phyloP scores from a whole-genome alignment of 2,888 invertebrate genomes.

The Malthinus seriepunctatus region DNA sequence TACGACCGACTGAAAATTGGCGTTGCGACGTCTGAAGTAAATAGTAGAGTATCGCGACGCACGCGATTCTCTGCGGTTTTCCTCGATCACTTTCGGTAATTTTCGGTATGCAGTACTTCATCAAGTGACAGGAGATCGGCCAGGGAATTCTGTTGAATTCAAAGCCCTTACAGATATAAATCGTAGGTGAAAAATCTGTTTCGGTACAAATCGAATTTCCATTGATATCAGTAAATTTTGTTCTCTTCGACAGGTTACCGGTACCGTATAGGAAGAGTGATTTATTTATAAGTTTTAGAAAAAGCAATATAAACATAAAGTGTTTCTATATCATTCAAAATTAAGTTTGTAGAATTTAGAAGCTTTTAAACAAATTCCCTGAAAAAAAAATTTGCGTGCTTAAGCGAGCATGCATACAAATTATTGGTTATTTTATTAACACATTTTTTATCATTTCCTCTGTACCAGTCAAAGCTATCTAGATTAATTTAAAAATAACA shows the following conservation, averaged over 20 bases:
- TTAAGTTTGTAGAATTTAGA: slow-evolving; percentile 7
- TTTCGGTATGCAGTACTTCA: slow-evolving; percentile 40
- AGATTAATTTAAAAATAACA: too few species aligned
- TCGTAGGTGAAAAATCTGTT: slow-evolving; percentile 49
- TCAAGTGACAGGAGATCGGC: slow-evolving; percentile 45
- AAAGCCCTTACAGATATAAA: slow-evolving; percentile 42
- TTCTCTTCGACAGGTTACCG: slow-evolving; percentile 33
- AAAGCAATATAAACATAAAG: slow-evolving; percentile 26
- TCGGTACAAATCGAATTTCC: slow-evolving; percentile 49
- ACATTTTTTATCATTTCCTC: too few species aligned
- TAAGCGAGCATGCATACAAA: too few species aligned
- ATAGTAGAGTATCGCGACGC: slow-evolving; percentile 52
- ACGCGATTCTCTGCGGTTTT: slow-evolving; percentile 33
- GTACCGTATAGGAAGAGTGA: slow-evolving; percentile 21
- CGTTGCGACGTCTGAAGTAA: slow-evolving; percentile 51
- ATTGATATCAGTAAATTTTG: slow-evolving; percentile 51
- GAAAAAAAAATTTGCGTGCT: too few species aligned
- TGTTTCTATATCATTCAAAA: slow-evolving; percentile 2
- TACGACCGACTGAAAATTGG: slow-evolving; percentile 50
- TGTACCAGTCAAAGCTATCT: too few species aligned
- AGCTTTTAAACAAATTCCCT: too few species aligned
- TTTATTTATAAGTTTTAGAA: slow-evolving; percentile 31
- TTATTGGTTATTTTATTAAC: too few species aligned
- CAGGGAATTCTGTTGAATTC: slow-evolving; percentile 45
- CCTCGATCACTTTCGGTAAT: slow-evolving; percentile 31